phyloP scores from a whole-genome alignment of 2,797 vertebrate species.

The Lutra lutra region DNA sequence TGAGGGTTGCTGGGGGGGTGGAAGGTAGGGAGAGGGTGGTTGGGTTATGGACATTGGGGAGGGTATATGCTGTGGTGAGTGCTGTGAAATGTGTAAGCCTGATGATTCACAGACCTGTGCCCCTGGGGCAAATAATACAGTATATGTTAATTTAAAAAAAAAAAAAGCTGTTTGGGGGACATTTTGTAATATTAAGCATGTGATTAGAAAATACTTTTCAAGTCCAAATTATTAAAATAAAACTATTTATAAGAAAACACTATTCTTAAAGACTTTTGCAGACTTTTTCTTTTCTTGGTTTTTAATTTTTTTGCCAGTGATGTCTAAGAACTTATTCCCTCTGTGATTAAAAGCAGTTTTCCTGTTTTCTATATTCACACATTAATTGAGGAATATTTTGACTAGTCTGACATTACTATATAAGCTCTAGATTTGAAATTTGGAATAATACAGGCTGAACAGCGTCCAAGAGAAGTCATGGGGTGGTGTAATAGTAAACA shows the following conservation, averaged over 20 bases:
- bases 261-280: neutral
- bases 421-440: conserved; percentile 54
- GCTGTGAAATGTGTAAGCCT: too few relatives aligned
- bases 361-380: neutral
- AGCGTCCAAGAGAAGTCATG: conserved; percentile 55
- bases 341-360: conserved; percentile 42
- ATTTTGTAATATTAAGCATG: conserved; percentile 30
- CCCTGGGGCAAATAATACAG: too few relatives aligned
- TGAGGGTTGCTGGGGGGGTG: too few relatives aligned
- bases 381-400: neutral
- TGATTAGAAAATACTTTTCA: conserved; percentile 29
- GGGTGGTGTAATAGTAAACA: conserved; percentile 82
- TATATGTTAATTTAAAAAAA: too few relatives aligned
- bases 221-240: conserved; percentile 39
- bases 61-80: too few relatives aligned
- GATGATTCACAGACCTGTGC: too few relatives aligned
- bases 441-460: conserved; percentile 51
- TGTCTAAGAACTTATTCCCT: conserved; percentile 20
- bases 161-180: neutral
- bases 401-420: neutral
- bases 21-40: too few relatives aligned
- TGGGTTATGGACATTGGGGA: too few relatives aligned
- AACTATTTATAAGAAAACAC: neutral
- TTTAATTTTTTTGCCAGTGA: neutral
- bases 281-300: neutral